Evolutionary conservation across 1,140 invertebrate genomes (phyloP).

Genomic region (Caenorhabditis inopinata): DNA sequence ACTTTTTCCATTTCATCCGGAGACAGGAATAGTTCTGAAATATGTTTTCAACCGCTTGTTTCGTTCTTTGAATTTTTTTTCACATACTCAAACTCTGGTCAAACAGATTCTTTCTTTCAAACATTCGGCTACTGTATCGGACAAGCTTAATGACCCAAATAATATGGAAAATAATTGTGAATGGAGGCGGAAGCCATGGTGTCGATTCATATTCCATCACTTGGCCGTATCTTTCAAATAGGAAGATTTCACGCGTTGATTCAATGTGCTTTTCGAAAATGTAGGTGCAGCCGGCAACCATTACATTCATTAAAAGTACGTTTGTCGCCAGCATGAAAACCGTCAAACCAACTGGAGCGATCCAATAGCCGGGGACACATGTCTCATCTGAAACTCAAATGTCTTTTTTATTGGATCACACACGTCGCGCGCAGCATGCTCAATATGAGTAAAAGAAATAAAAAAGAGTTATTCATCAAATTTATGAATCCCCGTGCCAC

Average conservation of each 20-base stretch:
- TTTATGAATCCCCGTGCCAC: too few species aligned
- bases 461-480: too few species aligned
- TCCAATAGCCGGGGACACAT: slow-evolving; percentile 41
- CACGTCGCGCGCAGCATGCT: too few species aligned
- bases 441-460: too few species aligned
- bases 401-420: too few species aligned
- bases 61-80: not conserved
- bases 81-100: slow-evolving; percentile 37
- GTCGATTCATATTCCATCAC: slow-evolving; percentile 98
- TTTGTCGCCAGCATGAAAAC: slow-evolving; percentile 92
- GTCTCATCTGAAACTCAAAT: slow-evolving; percentile 30
- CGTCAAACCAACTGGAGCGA: slow-evolving; percentile 39
- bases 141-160: slow-evolving; percentile 78
- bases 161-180: slow-evolving; percentile 86
- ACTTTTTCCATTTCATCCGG: slow-evolving; percentile 86
- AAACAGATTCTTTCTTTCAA: slow-evolving; percentile 36
- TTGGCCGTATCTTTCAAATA: slow-evolving; percentile 94
- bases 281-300: slow-evolving; percentile 96
- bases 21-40: slow-evolving; percentile 80
- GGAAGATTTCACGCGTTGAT: slow-evolving; percentile 93
- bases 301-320: slow-evolving; percentile 90
- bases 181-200: slow-evolving; percentile 86
- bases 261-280: slow-evolving; percentile 94
- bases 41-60: not conserved
- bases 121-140: slow-evolving; percentile 65